Evolutionary conservation across 2,797 vertebrate species (phyloP).

Genomic region (Myotis vivesi): DNA sequence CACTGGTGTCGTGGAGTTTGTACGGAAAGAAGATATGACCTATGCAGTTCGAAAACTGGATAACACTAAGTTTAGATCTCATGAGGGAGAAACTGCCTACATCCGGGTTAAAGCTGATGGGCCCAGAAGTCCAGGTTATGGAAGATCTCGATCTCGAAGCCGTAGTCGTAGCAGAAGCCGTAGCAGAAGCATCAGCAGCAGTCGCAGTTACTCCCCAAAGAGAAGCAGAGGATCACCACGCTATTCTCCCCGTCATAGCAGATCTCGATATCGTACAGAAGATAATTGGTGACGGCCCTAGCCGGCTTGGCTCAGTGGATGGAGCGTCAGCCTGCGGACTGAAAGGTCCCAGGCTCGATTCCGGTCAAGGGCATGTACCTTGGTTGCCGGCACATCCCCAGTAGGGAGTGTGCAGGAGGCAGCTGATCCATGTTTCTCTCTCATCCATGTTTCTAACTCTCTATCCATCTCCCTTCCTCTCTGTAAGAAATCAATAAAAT

Average conservation of each 20-base stretch:
- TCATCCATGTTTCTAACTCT: no score
- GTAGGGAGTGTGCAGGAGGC: no score
- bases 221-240: conserved; percentile 67
- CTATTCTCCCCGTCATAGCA: conserved; percentile 83
- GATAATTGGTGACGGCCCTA: conserved; percentile 79
- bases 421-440: no score
- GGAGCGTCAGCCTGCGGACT: no score
- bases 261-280: conserved; percentile 95
- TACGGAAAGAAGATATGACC: conserved; percentile 99
- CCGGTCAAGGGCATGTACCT: no score
- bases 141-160: conserved; percentile 93
- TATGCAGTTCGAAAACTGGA: conserved; percentile 98
- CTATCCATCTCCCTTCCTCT: no score
- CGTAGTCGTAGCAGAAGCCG: conserved; percentile 94
- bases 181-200: conserved; percentile 96
- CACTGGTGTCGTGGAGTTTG: conserved; percentile 99
- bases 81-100: conserved; percentile 99
- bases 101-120: conserved; percentile 98
- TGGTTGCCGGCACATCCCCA: no score
- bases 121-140: conserved; percentile 81
- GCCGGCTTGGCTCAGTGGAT: no score
- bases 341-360: no score
- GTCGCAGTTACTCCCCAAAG: conserved; percentile 96
- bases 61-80: conserved; percentile 99
- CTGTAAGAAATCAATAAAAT: no score